Base-by-base conservation (phyloP, 2,888 invertebrate genomes). In the Torymus aiolomorphi region DNA sequence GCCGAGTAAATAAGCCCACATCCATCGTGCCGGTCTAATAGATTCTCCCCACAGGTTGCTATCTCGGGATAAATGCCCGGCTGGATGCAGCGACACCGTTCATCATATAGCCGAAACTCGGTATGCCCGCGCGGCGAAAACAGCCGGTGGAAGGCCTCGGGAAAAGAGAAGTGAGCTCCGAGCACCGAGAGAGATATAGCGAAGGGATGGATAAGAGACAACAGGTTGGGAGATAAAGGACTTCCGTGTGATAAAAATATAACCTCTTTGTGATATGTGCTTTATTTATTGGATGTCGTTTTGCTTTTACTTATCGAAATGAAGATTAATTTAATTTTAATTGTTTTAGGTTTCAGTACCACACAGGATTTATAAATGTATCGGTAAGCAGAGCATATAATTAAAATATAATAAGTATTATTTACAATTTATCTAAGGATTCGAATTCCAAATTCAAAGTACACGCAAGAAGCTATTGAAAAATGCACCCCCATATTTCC, bases 31-130 rank as follows among this genome's bases (percentile, higher is more conserved):
- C 56, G 80, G 83, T 84, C 61, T 86, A 86, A 87, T 85, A 86
- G 86, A 88, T 86, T 87, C 86, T n/a, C 85, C 86, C 80, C 80
- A 10, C 8, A 82, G 84, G 86, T 85, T 83, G 76, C 76, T 88
- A 89, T 89, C 89, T 89, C 82, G 82, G 82, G 80, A 88, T 88
- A 86, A 88, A 88, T 88, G 85, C 83, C 83, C 81, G 49, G 8
- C 13, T 63, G 83, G 85, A 49, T 84, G 83, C 81, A 87, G 86
- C 86, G 87, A 88, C 88, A 87, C 86, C 84, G 87, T 89, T 86
- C 86, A 85, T 89, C 89, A 89, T 88, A 42, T 8, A 86, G 80
- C 79, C 67, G 80, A 84, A 81, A 67, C 67, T 49, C 10, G 13
- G 49, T 62, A n/a, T 14, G 16, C 42, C 1, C 1, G 20, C 11